phyloP scores from a whole-genome alignment of 2,888 invertebrate genomes.

The Melinopterus prodromus region DNA sequence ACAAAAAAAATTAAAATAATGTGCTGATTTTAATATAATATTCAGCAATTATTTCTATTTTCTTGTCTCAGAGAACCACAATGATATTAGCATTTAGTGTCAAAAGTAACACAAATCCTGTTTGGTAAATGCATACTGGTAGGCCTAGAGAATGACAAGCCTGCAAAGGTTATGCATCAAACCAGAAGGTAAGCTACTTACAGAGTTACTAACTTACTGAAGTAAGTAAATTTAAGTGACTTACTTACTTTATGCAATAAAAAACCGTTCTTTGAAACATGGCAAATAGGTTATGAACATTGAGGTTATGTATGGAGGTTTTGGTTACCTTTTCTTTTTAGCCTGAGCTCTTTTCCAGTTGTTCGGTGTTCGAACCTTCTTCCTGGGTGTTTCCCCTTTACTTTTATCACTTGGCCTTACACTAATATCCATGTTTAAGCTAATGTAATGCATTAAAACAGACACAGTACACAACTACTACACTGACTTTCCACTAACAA shows the following conservation, averaged over 20 bases:
- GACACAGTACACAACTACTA: neutral
- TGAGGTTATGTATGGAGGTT: neutral
- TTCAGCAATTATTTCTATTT: too few species aligned
- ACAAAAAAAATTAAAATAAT: neutral
- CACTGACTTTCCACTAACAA: conserved; percentile 4
- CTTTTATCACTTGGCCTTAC: neutral
- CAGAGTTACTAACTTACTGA: conserved; percentile 4
- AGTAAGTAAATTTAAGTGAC: conserved; percentile 4
- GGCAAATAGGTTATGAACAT: neutral
- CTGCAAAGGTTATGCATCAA: conserved; percentile 4
- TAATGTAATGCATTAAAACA: neutral
- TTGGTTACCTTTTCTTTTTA: neutral
- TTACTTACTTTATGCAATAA: conserved; percentile 4
- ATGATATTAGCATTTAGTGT: conserved; percentile 4
- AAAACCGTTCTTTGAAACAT: conserved; percentile 4
- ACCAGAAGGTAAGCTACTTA: neutral
- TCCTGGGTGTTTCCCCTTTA: conserved; percentile 4
- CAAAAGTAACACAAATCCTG: conserved; percentile 4
- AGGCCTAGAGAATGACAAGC: neutral
- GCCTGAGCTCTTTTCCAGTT: conserved; percentile 4
- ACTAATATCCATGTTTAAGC: conserved; percentile 4
- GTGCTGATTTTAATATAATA: too few species aligned
- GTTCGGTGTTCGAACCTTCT: conserved; percentile 4
- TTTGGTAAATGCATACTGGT: conserved; percentile 4
- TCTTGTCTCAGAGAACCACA: conserved; percentile 4